Percentiles rank a stretch among this genome's conserved stretches.
Conservation (phyloP, 2,113 vertebrate species). For the Cygnus atratus region DNA sequence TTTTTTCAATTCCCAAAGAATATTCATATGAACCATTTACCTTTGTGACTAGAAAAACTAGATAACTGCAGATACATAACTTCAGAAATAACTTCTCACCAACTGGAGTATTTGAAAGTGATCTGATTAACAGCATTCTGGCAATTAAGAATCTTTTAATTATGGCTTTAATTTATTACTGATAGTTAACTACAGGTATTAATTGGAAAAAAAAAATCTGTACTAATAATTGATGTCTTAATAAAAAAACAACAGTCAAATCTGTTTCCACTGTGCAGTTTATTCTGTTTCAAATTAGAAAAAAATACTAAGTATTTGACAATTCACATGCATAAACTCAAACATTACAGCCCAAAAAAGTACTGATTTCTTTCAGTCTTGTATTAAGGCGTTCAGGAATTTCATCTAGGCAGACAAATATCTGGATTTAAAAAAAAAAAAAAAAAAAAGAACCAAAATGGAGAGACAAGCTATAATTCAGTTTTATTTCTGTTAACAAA, state of each 20-base stretch:
- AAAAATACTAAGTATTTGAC: conserved; percentile 39
- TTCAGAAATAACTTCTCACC: background rate
- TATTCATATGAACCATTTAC: background rate
- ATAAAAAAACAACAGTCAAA: background rate
- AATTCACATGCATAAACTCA: conserved; percentile 61
- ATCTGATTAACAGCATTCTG: background rate
- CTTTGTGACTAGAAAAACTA: background rate
- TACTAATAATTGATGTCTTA: background rate
- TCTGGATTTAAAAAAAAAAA: background rate
- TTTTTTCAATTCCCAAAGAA: background rate
- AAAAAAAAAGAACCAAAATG: background rate
- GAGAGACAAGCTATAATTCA: conserved; percentile 36
- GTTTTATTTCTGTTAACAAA: conserved; percentile 57
- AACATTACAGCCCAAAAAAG: background rate
- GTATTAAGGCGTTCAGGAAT: conserved; percentile 45
- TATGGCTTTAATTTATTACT: background rate
- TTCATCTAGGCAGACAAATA: conserved; percentile 42
- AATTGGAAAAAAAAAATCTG: background rate
- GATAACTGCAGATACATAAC: background rate
- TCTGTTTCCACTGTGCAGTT: conserved; percentile 44
- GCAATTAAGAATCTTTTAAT: background rate
- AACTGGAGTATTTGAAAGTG: background rate
- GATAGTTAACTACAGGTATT: background rate
- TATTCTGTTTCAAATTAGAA: conserved; percentile 61
- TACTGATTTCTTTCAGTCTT: conserved; percentile 13